Evolutionary conservation across 2,888 invertebrate genomes (phyloP).

Genomic region (Tetranychus truncatus): DNA sequence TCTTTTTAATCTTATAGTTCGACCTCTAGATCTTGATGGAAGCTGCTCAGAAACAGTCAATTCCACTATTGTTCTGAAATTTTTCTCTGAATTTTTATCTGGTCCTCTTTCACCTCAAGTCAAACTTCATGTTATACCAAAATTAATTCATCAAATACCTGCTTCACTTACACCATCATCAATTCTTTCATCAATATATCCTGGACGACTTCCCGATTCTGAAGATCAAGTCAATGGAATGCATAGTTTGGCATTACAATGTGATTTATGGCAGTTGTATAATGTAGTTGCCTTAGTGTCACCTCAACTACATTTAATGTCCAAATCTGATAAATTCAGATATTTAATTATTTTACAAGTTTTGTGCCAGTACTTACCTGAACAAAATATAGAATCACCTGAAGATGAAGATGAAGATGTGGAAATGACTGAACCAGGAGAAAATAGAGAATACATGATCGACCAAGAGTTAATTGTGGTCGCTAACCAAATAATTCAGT

Average conservation of each 20-base stretch:
- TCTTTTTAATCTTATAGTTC: constrained; percentile 52
- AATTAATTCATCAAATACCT: constrained; percentile 5
- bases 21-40: constrained; percentile 41
- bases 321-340: neutral
- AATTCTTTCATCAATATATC: neutral
- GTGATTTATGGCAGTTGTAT: constrained; percentile 17
- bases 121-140: constrained; percentile 12
- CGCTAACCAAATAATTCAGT: constrained; percentile 3
- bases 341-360: constrained; percentile 14
- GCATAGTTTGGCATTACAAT: neutral
- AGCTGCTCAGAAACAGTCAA: neutral
- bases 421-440: constrained; percentile 11
- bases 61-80: constrained; percentile 8
- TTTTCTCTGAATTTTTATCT: constrained; percentile 14
- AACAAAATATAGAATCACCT: constrained; percentile 11
- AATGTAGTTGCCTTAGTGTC: constrained; percentile 13
- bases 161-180: constrained; percentile 5
- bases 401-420: constrained; percentile 17
- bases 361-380: constrained; percentile 10
- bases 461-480: neutral
- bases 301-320: constrained; percentile 9
- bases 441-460: neutral
- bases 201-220: neutral
- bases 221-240: neutral
- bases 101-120: constrained; percentile 19